Conservation (phyloP, 1,140 invertebrate species). For the Zophobas atratus region DNA sequence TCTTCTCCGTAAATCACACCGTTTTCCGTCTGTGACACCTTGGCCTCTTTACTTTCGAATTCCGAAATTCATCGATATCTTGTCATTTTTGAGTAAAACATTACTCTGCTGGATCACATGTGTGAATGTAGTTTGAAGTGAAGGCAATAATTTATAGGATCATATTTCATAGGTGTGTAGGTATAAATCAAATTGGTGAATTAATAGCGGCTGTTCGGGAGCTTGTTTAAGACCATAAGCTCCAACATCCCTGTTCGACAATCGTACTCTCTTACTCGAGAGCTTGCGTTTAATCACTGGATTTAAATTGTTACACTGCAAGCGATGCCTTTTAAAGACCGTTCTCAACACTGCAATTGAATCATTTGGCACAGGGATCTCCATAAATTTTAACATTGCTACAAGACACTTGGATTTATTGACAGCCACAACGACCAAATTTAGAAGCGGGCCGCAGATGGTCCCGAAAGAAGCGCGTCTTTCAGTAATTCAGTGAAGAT, state of each 20-base stretch:
- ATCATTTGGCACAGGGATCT: conserved; percentile 21
- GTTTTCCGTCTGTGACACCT: no score
- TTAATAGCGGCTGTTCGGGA: conserved; percentile 53
- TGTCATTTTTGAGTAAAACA: conserved; percentile 19
- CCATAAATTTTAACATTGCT: conserved; percentile 9
- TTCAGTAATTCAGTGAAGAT: no score
- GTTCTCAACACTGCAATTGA: conserved; percentile 40
- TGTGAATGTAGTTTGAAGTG: conserved; percentile 47
- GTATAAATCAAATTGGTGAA: conserved; percentile 58
- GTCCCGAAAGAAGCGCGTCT: no score
- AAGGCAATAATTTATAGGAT: conserved; percentile 55
- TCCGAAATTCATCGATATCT: background rate
- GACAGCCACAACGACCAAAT: background rate
- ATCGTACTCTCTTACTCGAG: conserved; percentile 44
- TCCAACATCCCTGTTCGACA: conserved; percentile 56
- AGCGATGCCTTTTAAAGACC: conserved; percentile 43
- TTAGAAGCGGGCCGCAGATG: no score
- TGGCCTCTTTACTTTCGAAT: background rate
- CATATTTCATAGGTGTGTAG: conserved; percentile 58
- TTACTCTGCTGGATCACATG: conserved; percentile 39
- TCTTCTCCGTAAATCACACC: no score
- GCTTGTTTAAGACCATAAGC: conserved; percentile 59
- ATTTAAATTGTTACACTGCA: conserved; percentile 49
- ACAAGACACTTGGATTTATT: background rate
- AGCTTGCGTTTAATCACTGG: conserved; percentile 44